These are phyloP conservation scores for Mesocricetus auratus DNA, from an alignment of 2,113 vertebrate species.

Conservation along the genomic window DNA sequence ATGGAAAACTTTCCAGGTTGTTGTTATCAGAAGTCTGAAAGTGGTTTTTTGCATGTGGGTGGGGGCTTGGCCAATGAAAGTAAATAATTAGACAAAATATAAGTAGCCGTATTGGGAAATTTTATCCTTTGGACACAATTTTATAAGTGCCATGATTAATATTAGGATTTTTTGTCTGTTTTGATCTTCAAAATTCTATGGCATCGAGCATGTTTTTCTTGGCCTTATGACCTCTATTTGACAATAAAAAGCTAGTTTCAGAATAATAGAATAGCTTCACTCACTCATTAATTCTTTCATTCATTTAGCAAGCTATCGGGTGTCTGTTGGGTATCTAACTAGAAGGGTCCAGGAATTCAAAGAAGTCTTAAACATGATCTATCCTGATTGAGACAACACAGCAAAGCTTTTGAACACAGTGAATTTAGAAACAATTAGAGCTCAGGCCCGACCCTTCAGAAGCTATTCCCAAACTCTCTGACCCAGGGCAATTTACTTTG, in stretches of 20 bases:
- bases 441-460: background rate
- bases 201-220: rapidly evolving
- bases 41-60: background rate
- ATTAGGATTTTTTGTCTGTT: background rate
- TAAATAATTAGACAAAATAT: background rate
- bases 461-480: background rate
- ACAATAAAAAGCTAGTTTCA: background rate
- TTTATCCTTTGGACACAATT: background rate
- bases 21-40: background rate
- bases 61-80: background rate
- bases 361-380: background rate
- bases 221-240: background rate
- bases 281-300: background rate
- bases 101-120: background rate
- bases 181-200: background rate
- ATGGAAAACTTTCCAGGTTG: background rate
- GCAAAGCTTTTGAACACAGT: background rate
- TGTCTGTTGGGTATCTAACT: background rate
- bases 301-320: background rate
- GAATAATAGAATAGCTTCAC: background rate
- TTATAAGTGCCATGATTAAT: background rate
- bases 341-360: background rate
- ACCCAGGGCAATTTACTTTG: background rate
- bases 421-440: background rate
- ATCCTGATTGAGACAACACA: background rate